Evolutionary conservation across 2,113 vertebrate species (phyloP).

Genomic region (Chaetorhynchus papuensis): DNA sequence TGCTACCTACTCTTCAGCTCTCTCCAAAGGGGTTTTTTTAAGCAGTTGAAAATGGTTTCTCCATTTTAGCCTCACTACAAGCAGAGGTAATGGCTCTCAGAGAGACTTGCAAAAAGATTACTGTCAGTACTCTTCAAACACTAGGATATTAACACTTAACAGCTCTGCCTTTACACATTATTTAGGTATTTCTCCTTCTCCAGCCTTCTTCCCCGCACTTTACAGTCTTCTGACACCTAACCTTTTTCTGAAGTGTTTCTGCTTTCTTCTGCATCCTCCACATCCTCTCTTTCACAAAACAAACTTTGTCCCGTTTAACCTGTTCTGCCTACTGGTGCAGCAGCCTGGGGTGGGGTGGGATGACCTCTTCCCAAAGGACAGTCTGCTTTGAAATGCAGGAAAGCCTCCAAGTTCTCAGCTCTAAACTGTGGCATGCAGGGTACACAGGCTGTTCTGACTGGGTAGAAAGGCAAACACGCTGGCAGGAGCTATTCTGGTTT

Average conservation of each 20-base stretch:
- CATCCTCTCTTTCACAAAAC: background rate
- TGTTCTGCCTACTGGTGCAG: background rate
- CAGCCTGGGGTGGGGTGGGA: background rate
- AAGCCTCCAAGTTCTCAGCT: accelerated
- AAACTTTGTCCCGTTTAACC: accelerated
- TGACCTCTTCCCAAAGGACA: background rate
- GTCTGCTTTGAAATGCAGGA: background rate
- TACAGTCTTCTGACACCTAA: background rate
- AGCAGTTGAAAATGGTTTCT: background rate
- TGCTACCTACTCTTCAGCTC: background rate
- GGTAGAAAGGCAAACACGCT: background rate
- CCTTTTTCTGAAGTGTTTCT: background rate
- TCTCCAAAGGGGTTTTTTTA: background rate
- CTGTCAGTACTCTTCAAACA: background rate
- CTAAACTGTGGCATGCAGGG: accelerated
- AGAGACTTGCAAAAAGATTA: background rate
- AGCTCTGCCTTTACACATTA: background rate
- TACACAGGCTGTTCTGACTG: accelerated
- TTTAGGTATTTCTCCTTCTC: background rate
- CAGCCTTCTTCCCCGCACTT: background rate
- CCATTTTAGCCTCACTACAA: background rate
- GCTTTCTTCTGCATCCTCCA: background rate
- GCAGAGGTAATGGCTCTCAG: background rate
- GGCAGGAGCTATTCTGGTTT: background rate
- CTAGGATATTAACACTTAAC: background rate